A percentile compares a stretch with the other conserved stretches of the same genome.
Conservation (phyloP, 2,797 vertebrate species). For the Pteropus rufus region DNA sequence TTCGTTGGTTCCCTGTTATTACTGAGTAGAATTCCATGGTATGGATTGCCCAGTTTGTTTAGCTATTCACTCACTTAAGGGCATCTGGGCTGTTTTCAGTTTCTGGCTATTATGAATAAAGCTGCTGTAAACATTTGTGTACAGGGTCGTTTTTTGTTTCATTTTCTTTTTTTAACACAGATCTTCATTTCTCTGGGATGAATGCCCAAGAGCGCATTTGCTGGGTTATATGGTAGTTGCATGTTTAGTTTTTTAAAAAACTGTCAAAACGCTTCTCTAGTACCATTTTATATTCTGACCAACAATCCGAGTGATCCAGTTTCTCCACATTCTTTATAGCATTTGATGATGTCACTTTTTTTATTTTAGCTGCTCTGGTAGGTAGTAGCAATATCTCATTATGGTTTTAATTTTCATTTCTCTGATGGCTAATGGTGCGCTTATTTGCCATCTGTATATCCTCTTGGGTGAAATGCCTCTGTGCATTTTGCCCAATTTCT, state of each 20-base stretch:
- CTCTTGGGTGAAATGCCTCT: neutral
- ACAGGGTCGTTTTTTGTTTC: no score
- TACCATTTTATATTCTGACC: neutral
- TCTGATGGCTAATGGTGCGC: neutral
- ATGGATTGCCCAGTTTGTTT: neutral
- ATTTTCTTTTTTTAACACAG: no score
- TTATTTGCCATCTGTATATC: neutral
- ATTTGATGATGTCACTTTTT: neutral
- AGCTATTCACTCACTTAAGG: neutral
- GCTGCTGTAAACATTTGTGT: no score
- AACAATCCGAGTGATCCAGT: neutral
- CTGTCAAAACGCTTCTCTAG: no score
- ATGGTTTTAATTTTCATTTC: neutral
- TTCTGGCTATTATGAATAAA: neutral
- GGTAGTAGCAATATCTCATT: neutral
- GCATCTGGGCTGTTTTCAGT: neutral
- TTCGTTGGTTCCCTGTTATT: neutral
- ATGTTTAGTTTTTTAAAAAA: no score
- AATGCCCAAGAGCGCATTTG: no score
- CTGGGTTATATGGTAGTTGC: no score
- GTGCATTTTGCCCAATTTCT: neutral
- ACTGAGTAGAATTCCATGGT: neutral
- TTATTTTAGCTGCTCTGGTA: neutral
- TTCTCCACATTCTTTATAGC: no score
- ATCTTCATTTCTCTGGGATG: no score